Conservation (phyloP, 1,140 invertebrate species). For the Caenorhabditis remanei region DNA sequence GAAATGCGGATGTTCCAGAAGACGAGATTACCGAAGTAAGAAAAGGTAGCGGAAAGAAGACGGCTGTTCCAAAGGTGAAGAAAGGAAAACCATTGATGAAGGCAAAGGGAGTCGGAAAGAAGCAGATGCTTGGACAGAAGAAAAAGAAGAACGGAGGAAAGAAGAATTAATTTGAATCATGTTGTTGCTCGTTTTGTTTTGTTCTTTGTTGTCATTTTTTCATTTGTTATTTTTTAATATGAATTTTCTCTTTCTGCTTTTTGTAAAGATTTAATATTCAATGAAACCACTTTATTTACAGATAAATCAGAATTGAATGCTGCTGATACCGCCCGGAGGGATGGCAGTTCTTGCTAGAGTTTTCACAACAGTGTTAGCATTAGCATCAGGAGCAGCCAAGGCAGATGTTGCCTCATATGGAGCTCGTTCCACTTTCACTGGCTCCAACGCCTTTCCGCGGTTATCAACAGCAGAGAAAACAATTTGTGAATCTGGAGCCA, state of each 20-base stretch:
- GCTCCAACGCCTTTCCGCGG: conserved; percentile 24
- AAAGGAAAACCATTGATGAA: conserved; percentile 15
- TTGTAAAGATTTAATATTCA: neutral
- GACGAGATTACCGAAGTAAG: conserved; percentile 26
- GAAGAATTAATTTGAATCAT: neutral
- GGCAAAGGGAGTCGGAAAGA: conserved; percentile 30
- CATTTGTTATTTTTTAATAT: neutral
- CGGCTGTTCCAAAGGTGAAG: conserved; percentile 35
- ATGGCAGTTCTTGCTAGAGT: neutral
- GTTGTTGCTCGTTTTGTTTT: neutral
- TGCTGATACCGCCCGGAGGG: conserved; percentile 2
- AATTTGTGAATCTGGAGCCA: conserved; percentile 44
- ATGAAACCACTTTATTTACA: neutral
- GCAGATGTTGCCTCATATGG: neutral
- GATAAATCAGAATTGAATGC: conserved; percentile 23
- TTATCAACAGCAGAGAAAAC: conserved; percentile 61
- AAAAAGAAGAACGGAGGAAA: conserved; percentile 27
- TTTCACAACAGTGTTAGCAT: conserved; percentile 6
- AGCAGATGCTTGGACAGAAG: neutral
- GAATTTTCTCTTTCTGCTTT: neutral
- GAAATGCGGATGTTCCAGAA: conserved; percentile 19
- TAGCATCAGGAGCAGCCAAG: neutral
- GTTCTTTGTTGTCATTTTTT: neutral
- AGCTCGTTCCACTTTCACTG: neutral
- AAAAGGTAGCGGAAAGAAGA: conserved; percentile 11